Evolutionary conservation across 2,113 vertebrate genomes (phyloP).

Genomic region (Anser brachyrhynchus): DNA sequence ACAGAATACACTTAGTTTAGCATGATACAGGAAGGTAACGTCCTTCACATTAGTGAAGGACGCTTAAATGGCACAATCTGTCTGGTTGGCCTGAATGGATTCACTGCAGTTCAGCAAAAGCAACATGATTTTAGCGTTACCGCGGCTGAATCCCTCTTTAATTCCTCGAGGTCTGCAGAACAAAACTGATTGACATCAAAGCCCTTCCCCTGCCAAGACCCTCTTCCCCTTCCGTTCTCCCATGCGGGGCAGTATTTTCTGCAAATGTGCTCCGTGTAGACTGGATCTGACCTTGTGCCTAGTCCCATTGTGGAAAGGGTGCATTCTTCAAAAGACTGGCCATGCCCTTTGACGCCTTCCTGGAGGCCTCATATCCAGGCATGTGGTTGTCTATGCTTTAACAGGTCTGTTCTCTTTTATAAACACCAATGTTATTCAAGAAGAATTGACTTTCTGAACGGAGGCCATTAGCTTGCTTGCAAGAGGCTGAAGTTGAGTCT

Average conservation of each 20-base stretch:
- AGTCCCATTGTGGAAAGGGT: conserved; percentile 81
- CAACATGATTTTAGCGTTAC: conserved; percentile 71
- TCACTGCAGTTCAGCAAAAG: conserved; percentile 73
- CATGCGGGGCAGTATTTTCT: conserved; percentile 72
- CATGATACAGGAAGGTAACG: conserved; percentile 74
- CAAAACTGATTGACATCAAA: conserved; percentile 75
- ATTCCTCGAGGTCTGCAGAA: conserved; percentile 73
- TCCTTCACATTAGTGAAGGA: conserved; percentile 73
- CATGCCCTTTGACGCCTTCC: conserved; percentile 79
- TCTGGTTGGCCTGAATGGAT: conserved; percentile 69
- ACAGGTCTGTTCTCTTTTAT: conserved; percentile 79
- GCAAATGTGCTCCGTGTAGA: conserved; percentile 79
- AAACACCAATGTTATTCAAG: conserved; percentile 80
- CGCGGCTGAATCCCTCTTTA: conserved; percentile 75
- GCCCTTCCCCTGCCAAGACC: conserved; percentile 77
- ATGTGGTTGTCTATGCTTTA: conserved; percentile 79
- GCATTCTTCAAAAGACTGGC: conserved; percentile 79
- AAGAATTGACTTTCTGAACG: conserved; percentile 75
- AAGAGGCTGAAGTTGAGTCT: conserved; percentile 84
- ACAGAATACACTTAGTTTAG: conserved; percentile 77
- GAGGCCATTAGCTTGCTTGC: conserved; percentile 84
- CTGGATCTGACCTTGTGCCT: conserved; percentile 81
- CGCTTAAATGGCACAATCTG: conserved; percentile 67
- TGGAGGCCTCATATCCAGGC: conserved; percentile 80
- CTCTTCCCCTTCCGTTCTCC: conserved; percentile 76